phyloP scores from a whole-genome alignment of 2,113 vertebrate genomes.

The Nyctibius bracteatus region DNA sequence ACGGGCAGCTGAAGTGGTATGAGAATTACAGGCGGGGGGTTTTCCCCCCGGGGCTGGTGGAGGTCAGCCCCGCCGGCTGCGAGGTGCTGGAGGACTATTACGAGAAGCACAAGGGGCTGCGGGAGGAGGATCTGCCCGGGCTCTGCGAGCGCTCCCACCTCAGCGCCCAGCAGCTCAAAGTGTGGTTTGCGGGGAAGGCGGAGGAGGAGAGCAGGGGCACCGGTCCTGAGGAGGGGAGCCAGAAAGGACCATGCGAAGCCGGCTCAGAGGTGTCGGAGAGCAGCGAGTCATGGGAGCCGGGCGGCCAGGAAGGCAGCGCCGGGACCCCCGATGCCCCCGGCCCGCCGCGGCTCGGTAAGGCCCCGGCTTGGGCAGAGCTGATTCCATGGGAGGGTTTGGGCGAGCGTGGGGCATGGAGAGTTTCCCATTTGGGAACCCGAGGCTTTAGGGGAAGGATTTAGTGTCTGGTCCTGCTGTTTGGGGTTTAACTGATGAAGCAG shows the following conservation, averaged over 20 bases:
- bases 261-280: slow-evolving; percentile 62
- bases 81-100: slow-evolving; percentile 84
- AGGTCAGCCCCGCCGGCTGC: slow-evolving; percentile 55
- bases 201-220: slow-evolving; percentile 63
- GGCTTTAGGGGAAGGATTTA: background rate
- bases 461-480: background rate
- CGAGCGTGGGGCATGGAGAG: fast-evolving
- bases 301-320: slow-evolving; percentile 23
- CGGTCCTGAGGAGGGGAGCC: slow-evolving; percentile 24
- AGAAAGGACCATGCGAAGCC: slow-evolving; percentile 8
- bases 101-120: slow-evolving; percentile 72
- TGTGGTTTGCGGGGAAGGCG: slow-evolving; percentile 81
- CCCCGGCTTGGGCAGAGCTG: background rate
- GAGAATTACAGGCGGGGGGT: slow-evolving; percentile 84
- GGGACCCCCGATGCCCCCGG: slow-evolving; percentile 25
- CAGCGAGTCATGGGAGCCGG: slow-evolving; percentile 66
- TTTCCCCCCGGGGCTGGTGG: slow-evolving; percentile 77
- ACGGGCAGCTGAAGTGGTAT: slow-evolving; percentile 94
- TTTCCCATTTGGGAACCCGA: background rate
- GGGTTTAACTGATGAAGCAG: background rate
- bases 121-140: slow-evolving; percentile 80
- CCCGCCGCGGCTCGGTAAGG: slow-evolving; percentile 72
- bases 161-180: slow-evolving; percentile 81
- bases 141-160: slow-evolving; percentile 81
- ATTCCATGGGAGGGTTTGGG: background rate